Evolutionary conservation across 2,888 invertebrate genomes (phyloP).

Genomic region (Polymixis flavicincta): DNA sequence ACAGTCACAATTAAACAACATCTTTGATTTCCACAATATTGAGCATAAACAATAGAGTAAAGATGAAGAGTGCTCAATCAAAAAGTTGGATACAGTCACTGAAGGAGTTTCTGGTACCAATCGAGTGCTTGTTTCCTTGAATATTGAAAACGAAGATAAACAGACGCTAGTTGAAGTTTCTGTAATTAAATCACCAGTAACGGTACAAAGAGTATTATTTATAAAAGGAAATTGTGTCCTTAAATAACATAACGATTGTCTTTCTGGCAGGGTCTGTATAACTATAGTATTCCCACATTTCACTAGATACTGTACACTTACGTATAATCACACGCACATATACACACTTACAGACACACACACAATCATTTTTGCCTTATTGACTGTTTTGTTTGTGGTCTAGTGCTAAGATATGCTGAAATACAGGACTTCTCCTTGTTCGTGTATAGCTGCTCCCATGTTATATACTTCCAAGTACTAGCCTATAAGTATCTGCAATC

Average conservation of each 20-base stretch:
- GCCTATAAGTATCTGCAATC: too few relatives aligned
- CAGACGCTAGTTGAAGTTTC: slow-evolving; percentile 12
- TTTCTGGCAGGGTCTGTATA: not conserved
- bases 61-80: slow-evolving; percentile 30
- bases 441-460: too few relatives aligned
- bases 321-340: too few relatives aligned
- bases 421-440: too few relatives aligned
- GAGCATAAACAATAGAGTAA: slow-evolving; percentile 16
- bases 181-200: slow-evolving; percentile 6
- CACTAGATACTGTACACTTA: too few relatives aligned
- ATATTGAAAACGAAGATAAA: slow-evolving; percentile 36
- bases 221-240: not conserved
- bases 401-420: too few relatives aligned
- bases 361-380: too few relatives aligned
- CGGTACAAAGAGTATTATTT: not conserved
- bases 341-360: too few relatives aligned
- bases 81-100: slow-evolving; percentile 30
- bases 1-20: slow-evolving; percentile 19
- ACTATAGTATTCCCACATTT: not conserved
- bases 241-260: not conserved
- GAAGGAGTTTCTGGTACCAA: slow-evolving; percentile 11
- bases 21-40: slow-evolving; percentile 25
- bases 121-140: slow-evolving; percentile 16
- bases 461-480: too few relatives aligned
- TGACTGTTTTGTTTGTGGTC: too few relatives aligned